Evolutionary conservation across 2,797 vertebrate species (phyloP).

Genomic region (Alectoris magna): DNA sequence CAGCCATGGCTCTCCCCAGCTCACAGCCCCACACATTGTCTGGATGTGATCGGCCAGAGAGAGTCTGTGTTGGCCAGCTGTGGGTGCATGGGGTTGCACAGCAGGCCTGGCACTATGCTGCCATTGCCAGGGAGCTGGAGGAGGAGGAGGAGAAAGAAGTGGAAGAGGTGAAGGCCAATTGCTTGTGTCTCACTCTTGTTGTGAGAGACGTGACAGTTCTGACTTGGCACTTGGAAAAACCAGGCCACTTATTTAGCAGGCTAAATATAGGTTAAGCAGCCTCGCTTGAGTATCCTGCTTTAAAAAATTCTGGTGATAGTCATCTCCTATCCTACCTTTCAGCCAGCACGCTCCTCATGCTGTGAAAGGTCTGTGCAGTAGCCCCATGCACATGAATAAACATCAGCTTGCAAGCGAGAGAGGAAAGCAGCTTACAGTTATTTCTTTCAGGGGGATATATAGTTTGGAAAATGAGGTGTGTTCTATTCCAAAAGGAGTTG

Average conservation of each 20-base stretch:
- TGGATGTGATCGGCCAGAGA: fast-evolving
- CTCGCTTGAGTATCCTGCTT: constrained; percentile 58
- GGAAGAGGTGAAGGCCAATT: background rate
- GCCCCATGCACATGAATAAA: constrained; percentile 64
- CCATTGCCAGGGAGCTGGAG: fast-evolving
- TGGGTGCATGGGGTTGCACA: background rate
- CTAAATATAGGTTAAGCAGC: constrained; percentile 71
- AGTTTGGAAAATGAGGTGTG: constrained; percentile 45
- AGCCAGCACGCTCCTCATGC: constrained; percentile 8
- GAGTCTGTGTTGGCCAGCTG: fast-evolving
- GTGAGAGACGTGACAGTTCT: background rate
- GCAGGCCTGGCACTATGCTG: fast-evolving
- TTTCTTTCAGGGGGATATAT: constrained; percentile 38
- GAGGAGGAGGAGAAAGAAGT: background rate
- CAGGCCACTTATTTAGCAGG: constrained; percentile 49
- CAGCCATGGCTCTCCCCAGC: background rate
- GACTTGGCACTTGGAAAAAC: constrained; percentile 32
- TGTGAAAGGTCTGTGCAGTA: constrained; percentile 44
- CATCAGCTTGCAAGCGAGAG: constrained; percentile 34
- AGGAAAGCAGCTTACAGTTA: background rate
- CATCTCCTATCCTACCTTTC: constrained; percentile 48
- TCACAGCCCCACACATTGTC: background rate
- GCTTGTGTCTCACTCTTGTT: background rate
- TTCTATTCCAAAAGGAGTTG: background rate
- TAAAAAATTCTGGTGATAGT: constrained; percentile 53